Conservation (phyloP, 1,140 invertebrate genomes). For the Bradysia coprophila region DNA sequence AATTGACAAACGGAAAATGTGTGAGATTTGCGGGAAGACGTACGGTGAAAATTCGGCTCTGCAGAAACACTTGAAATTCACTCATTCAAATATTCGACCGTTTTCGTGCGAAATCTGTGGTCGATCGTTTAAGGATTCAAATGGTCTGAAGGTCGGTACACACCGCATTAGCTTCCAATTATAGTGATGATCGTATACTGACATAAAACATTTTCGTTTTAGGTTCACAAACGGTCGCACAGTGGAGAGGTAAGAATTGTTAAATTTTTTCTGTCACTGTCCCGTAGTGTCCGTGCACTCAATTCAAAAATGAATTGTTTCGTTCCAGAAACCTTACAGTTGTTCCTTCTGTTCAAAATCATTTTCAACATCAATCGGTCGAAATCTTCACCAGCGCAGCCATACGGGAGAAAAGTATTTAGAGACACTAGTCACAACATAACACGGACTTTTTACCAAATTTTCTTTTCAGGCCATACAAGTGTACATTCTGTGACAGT, state of each 20-base stretch:
- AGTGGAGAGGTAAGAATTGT: too few species aligned
- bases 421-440: too few species aligned
- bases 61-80: background rate
- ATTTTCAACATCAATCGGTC: background rate
- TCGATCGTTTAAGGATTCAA: background rate
- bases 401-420: conserved; percentile 3
- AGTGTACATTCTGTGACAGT: background rate
- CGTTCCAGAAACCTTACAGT: conserved; percentile 1
- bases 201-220: too few species aligned
- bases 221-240: conserved; percentile 1
- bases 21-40: too few species aligned
- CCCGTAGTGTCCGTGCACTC: too few species aligned
- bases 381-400: background rate
- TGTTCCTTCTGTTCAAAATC: conserved; percentile 1
- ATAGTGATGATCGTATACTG: too few species aligned
- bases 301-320: background rate
- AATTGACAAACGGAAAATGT: too few species aligned
- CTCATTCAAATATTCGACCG: conserved; percentile 11
- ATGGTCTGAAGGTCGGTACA: background rate
- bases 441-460: too few species aligned
- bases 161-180: too few species aligned
- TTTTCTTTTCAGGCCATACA: too few species aligned
- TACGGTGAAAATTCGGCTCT: too few species aligned
- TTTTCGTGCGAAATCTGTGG: conserved; percentile 12
- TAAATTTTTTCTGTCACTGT: too few species aligned